phyloP scores from a whole-genome alignment of 2,888 invertebrate species.

The Sphaerophoria rueppellii region DNA sequence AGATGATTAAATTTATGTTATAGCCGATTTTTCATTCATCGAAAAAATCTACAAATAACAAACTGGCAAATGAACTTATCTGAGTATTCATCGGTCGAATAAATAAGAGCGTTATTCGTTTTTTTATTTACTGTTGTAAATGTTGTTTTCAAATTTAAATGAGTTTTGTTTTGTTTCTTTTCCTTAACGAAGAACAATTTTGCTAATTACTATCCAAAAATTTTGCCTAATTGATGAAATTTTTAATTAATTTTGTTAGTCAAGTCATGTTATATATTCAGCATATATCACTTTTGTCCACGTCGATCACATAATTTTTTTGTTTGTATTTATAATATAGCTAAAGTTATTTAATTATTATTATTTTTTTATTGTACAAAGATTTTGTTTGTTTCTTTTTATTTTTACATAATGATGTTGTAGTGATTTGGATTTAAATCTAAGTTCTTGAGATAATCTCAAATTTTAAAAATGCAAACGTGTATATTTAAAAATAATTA shows the following conservation, averaged over 20 bases:
- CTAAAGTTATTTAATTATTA: constrained; percentile 16
- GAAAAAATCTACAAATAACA: too few relatives aligned
- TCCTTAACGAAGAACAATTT: constrained; percentile 54
- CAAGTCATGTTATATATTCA: constrained; percentile 52
- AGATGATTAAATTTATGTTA: too few relatives aligned
- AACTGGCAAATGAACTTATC: too few relatives aligned
- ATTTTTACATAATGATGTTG: constrained; percentile 51
- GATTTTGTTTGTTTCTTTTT: constrained; percentile 32
- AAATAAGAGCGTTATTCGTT: neutral
- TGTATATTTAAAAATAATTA: constrained; percentile 47
- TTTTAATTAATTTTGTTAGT: neutral
- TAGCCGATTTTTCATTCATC: too few relatives aligned
- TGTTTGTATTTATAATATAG: constrained; percentile 37
- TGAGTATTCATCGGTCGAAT: too few relatives aligned
- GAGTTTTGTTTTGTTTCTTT: constrained; percentile 19
- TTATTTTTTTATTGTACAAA: constrained; percentile 55
- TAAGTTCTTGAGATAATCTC: constrained; percentile 46
- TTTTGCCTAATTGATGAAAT: constrained; percentile 63
- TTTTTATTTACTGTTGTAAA: constrained; percentile 20
- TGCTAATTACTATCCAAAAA: constrained; percentile 51
- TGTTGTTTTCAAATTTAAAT: constrained; percentile 18
- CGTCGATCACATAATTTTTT: constrained; percentile 69
- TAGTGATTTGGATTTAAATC: constrained; percentile 31
- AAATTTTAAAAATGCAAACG: constrained; percentile 59
- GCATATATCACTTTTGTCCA: constrained; percentile 72